Conservation (phyloP, 2,888 invertebrate genomes). For the Neoitamus cyanurus region DNA sequence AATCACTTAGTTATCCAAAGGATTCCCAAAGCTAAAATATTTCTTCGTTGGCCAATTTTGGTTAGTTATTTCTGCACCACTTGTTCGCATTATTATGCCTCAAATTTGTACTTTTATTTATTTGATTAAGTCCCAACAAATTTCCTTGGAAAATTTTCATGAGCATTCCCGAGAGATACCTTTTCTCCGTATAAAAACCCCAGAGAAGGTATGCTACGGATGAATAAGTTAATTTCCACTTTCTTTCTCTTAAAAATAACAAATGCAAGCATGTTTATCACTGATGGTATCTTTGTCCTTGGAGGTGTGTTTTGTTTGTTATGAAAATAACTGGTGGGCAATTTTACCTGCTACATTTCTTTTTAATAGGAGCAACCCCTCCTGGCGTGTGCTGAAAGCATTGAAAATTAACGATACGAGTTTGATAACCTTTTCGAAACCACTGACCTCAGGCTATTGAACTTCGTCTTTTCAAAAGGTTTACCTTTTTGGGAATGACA, state of each 20-base stretch:
- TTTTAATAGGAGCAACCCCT: not conserved
- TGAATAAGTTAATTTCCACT: not conserved
- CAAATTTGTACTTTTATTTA: not conserved
- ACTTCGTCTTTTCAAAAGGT: not conserved
- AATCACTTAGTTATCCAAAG: not conserved
- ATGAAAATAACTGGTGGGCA: not conserved
- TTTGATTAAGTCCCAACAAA: not conserved
- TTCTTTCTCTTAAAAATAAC: not conserved
- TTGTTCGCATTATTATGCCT: not conserved
- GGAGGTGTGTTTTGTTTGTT: not conserved
- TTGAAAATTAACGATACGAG: not conserved
- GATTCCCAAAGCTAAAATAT: not conserved
- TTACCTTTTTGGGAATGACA: not conserved
- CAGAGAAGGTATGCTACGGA: not conserved
- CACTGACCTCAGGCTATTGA: not conserved
- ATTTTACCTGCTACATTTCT: not conserved
- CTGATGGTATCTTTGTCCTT: not conserved
- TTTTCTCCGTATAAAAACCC: not conserved
- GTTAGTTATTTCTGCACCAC: not conserved
- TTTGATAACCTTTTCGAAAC: not conserved
- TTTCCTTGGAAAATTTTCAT: not conserved
- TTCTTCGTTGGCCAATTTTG: not conserved
- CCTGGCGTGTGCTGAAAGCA: not conserved
- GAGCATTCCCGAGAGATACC: not conserved
- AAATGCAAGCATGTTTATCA: not conserved